Evolutionary conservation across 2,888 invertebrate genomes (phyloP).

Genomic region (Lissonota sp.): DNA sequence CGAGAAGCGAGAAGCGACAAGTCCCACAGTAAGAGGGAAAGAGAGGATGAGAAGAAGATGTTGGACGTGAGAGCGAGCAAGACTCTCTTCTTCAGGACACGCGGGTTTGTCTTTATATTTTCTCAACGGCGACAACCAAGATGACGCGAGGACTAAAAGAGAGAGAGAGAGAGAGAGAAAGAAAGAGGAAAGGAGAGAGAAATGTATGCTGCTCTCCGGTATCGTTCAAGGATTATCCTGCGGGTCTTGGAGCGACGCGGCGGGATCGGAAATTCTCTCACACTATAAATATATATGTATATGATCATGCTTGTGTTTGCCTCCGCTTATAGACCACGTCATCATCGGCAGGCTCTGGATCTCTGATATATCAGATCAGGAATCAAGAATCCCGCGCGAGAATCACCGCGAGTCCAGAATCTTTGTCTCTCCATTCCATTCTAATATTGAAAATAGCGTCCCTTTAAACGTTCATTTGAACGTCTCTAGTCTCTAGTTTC

Average conservation of each 20-base stretch:
- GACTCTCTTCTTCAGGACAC: slow-evolving; percentile 50
- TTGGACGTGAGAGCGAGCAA: slow-evolving; percentile 61
- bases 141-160: slow-evolving; percentile 58
- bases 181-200: background rate
- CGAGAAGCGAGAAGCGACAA: slow-evolving; percentile 31
- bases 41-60: slow-evolving; percentile 40
- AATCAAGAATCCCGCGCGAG: slow-evolving; percentile 34
- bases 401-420: slow-evolving; percentile 9
- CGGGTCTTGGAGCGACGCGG: slow-evolving; percentile 46
- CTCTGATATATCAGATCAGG: slow-evolving; percentile 10
- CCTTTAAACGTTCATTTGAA: slow-evolving; percentile 11
- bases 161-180: slow-evolving; percentile 18
- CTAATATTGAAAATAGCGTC: slow-evolving; percentile 21
- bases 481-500: no score
- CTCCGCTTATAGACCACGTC: slow-evolving; percentile 47
- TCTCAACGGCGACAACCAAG: slow-evolving; percentile 67
- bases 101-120: slow-evolving; percentile 72
- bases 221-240: slow-evolving; percentile 78
- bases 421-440: slow-evolving; percentile 24
- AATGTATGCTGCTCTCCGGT: slow-evolving; percentile 35
- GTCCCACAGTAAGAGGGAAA: slow-evolving; percentile 19
- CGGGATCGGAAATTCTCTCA: slow-evolving; percentile 52
- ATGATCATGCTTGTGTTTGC: slow-evolving; percentile 30
- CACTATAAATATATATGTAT: slow-evolving; percentile 5
- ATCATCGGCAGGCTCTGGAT: slow-evolving; percentile 50